Evolutionary conservation across 2,113 vertebrate genomes (phyloP).

Genomic region (Sinocyclocheilus anophthalmus): DNA sequence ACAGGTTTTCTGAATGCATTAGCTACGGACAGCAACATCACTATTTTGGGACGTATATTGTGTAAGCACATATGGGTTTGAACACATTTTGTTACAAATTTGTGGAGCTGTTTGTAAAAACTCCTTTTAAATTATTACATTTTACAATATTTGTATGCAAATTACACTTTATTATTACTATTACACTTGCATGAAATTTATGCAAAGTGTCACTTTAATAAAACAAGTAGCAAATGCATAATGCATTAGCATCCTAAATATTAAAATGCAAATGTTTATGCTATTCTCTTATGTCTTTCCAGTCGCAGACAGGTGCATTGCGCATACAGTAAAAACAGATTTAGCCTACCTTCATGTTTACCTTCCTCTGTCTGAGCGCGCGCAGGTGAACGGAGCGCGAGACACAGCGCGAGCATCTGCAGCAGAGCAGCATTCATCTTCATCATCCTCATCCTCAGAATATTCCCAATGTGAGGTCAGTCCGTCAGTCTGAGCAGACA

Average conservation of each 20-base stretch:
- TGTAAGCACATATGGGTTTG: not conserved
- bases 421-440: conserved; percentile 35
- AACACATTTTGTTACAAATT: not conserved
- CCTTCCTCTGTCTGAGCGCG: conserved; percentile 39
- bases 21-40: not conserved
- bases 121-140: not conserved
- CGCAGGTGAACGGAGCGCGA: conserved; percentile 28
- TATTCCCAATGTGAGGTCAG: not conserved
- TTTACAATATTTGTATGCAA: not conserved
- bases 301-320: not conserved
- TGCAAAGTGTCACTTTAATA: not conserved
- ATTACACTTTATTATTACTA: not conserved
- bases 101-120: not conserved
- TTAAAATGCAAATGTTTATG: not conserved
- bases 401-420: conserved; percentile 43
- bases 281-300: not conserved
- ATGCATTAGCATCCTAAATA: not conserved
- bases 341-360: conserved; percentile 41
- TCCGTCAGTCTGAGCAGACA: not conserved
- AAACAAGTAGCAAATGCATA: not conserved
- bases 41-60: not conserved
- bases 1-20: conserved; percentile 9
- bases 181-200: not conserved
- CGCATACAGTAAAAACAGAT: not conserved
- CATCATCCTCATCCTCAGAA: conserved; percentile 11